Evolutionary conservation across 2,888 invertebrate species (phyloP).

Genomic region (Oxystoma pomonae): DNA sequence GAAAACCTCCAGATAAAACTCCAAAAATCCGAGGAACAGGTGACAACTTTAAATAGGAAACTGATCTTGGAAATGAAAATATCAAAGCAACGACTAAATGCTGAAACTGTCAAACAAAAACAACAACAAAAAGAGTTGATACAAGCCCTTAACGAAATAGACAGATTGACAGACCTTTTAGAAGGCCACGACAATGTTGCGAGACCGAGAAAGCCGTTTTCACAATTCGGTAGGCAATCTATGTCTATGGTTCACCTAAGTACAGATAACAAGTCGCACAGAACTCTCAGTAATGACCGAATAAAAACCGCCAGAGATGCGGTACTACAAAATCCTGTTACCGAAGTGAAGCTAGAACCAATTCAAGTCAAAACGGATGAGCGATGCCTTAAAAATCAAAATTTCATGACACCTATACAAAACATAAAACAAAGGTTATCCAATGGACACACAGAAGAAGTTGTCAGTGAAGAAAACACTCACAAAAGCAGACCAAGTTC

Average conservation of each 20-base stretch:
- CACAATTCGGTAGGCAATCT: slow-evolving; percentile 27
- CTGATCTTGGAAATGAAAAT: slow-evolving; percentile 70
- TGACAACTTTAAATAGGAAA: slow-evolving; percentile 63
- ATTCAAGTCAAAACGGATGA: slow-evolving; percentile 8
- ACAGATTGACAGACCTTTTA: slow-evolving; percentile 56
- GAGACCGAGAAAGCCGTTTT: slow-evolving; percentile 28
- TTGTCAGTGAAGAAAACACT: slow-evolving; percentile 14
- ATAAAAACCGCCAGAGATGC: slow-evolving; percentile 12
- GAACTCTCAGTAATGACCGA: slow-evolving; percentile 17
- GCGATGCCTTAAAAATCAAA: slow-evolving; percentile 37
- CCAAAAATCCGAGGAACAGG: slow-evolving; percentile 60
- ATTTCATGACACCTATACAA: slow-evolving; percentile 51
- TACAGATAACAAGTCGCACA: slow-evolving; percentile 12
- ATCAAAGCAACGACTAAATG: slow-evolving; percentile 64
- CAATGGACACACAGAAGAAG: neutral
- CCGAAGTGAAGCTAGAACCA: slow-evolving; percentile 41
- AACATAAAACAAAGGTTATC: slow-evolving; percentile 54
- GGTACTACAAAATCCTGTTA: slow-evolving; percentile 44
- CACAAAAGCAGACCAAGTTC: slow-evolving; percentile 28
- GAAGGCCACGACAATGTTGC: slow-evolving; percentile 47
- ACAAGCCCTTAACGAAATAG: slow-evolving; percentile 58
- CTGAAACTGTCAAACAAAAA: slow-evolving; percentile 66
- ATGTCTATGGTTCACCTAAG: slow-evolving; percentile 29
- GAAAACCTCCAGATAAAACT: slow-evolving; percentile 53
- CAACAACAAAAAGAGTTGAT: slow-evolving; percentile 65